phyloP scores from a whole-genome alignment of 2,113 vertebrate species.

The Atrichornis clamosus region DNA sequence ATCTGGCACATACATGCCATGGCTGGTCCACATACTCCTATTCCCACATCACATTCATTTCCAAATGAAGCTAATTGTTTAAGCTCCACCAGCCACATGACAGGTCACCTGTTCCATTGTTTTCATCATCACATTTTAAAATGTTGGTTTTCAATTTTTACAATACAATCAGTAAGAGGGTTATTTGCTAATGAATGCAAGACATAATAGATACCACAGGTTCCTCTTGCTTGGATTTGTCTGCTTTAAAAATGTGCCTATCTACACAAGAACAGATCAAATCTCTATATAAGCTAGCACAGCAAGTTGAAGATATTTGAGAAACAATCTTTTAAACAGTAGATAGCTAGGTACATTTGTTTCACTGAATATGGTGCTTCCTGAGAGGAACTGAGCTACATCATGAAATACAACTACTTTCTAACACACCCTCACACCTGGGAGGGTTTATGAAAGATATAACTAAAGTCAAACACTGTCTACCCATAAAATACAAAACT shows the following conservation, averaged over 20 bases:
- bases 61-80: neutral
- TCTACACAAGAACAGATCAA: neutral
- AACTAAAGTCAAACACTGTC: neutral
- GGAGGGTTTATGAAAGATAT: neutral
- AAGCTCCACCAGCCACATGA: neutral
- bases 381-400: neutral
- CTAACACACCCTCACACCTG: neutral
- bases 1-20: neutral
- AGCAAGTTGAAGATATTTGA: neutral
- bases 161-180: neutral
- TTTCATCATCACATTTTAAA: neutral
- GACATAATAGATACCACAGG: neutral
- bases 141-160: neutral
- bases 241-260: neutral
- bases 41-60: neutral
- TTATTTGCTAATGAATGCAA: neutral
- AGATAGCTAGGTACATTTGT: neutral
- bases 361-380: neutral
- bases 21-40: neutral
- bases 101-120: neutral
- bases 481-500: neutral
- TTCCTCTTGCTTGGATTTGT: neutral
- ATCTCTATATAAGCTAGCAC: neutral
- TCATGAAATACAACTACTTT: neutral
- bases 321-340: neutral